Conservation (phyloP, 2,888 invertebrate genomes). For the Sepioteuthis lessoniana region DNA sequence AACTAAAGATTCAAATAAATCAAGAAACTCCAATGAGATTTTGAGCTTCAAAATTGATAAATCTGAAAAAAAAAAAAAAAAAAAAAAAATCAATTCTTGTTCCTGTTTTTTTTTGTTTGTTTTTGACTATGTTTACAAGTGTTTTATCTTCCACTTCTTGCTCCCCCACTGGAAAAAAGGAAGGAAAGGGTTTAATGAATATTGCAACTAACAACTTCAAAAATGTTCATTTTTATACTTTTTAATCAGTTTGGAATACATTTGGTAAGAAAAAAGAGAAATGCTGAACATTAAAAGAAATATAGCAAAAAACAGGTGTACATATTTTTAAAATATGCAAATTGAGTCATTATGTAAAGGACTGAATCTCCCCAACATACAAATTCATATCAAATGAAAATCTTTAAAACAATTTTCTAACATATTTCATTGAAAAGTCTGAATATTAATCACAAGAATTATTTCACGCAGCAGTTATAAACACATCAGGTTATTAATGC, state of each 20-base stretch:
- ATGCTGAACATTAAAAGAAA: neutral
- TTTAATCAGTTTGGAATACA: slow-evolving; percentile 33
- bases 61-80: neutral
- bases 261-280: neutral
- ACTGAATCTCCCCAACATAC: neutral
- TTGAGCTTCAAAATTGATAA: neutral
- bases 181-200: neutral
- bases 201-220: neutral
- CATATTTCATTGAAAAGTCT: neutral
- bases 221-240: neutral
- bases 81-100: neutral
- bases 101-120: neutral
- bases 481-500: neutral
- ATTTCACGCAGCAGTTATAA: slow-evolving; percentile 17
- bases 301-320: slow-evolving; percentile 10
- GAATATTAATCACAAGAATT: neutral
- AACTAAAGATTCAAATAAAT: neutral
- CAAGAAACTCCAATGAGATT: neutral
- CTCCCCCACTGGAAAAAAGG: neutral
- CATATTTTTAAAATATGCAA: slow-evolving; percentile 33
- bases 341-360: neutral
- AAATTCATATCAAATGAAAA: neutral
- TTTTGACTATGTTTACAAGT: neutral
- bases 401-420: neutral
- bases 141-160: slow-evolving; percentile 15